Base-by-base conservation (phyloP, 2,888 invertebrate species). In the Therioaphis trifolii region DNA sequence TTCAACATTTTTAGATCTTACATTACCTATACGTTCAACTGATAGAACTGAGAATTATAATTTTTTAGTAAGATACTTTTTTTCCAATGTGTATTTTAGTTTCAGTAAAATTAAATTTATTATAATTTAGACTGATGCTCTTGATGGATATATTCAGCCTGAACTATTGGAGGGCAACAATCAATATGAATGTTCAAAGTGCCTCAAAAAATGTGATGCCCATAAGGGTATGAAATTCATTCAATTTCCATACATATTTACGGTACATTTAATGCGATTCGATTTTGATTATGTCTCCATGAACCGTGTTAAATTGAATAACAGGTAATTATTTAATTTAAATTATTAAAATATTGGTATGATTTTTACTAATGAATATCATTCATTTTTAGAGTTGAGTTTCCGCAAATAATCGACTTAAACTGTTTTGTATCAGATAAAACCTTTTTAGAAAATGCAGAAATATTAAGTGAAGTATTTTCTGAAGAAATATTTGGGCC, bases 161-260 rank as follows among this genome's bases (percentile, higher is more conserved):
- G 96, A 96, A 90, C 93, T 93, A 4, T 90, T 96, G 49, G 93
- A 95, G 85, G 96, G 92, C 35, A 93, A 93, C 87, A 96, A 96
- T 90, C 95, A 96, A 89, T 96, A 96, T 89, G 95, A 95, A 87
- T 93, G 92, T 86, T 49, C 9, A n/a, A n/a, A n/a, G n/a, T 96
- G 96, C 89, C 91, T 94, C 87, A 94, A 94, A 88, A 95, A 95
- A 88, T 95, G 95, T 88, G 93, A 96, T 88, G 96, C 96, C 21
- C 95, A 96, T 88, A 96, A 96, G 90, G 96, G 96, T 58, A 90
- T 96, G 75, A 95, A 95, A 88, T 96, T 96, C 88, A 92, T 92
- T 27, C 93, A 93, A 86, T 95, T 96, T 88, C 96, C 96, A 0
- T 96, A 96, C 88, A 90, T 97, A 85, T 89, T 96, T 69, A 95